phyloP scores from a whole-genome alignment of 2,113 vertebrate genomes.

The Myiozetetes cayanensis region DNA sequence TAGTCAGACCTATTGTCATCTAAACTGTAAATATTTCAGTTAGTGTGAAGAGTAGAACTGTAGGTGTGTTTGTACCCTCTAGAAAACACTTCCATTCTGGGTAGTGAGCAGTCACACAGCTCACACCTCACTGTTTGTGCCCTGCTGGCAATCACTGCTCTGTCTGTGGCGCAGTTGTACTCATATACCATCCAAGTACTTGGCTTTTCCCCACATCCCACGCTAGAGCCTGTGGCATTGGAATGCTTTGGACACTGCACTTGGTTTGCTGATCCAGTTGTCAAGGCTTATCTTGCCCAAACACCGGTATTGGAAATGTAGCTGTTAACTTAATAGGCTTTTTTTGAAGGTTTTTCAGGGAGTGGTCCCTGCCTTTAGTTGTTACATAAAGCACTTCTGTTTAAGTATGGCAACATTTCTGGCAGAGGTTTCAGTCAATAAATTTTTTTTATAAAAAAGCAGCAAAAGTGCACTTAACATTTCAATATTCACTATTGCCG shows the following conservation, averaged over 20 bases:
- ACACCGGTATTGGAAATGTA: background rate
- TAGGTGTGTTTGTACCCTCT: background rate
- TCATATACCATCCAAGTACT: background rate
- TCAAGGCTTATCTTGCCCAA: background rate
- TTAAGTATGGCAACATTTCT: background rate
- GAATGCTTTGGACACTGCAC: background rate
- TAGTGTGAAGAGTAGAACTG: background rate
- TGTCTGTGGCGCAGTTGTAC: background rate
- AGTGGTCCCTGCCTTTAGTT: background rate
- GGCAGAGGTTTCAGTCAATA: too few species aligned
- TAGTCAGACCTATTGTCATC: background rate
- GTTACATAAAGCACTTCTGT: background rate
- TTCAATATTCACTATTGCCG: background rate
- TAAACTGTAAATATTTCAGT: background rate
- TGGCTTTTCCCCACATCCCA: accelerated
- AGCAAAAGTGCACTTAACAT: background rate
- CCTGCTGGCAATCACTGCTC: background rate
- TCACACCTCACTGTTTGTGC: too few species aligned
- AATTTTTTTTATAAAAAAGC: background rate
- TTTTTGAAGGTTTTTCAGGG: background rate
- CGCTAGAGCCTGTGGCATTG: accelerated
- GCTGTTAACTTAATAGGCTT: background rate
- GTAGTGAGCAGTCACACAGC: too few species aligned
- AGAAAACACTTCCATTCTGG: background rate
- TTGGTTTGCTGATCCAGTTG: accelerated